Evolutionary conservation across 2,888 invertebrate species (phyloP), one percentile per base, ranked within the genome.

Genomic region (Phlogophora meticulosa): DNA sequence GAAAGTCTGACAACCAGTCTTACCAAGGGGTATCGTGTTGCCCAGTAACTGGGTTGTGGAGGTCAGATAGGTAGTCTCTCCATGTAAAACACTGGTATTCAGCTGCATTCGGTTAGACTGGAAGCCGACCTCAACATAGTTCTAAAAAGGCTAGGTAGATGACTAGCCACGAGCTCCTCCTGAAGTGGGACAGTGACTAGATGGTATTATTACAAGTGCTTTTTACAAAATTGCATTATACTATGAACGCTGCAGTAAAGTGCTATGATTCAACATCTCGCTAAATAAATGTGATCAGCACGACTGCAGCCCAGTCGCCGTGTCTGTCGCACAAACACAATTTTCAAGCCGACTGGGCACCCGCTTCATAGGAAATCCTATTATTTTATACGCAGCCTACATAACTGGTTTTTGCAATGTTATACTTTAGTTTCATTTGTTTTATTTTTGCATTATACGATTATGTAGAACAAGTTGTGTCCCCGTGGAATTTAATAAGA

Each of bases 311-410:
- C 28, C 28, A 57, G 46, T 34, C 36, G 10, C 66, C 65, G 51
- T 48, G 51, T 53, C 77, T 72, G 62, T 77, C 36, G 43, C 9
- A 64, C 65, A 72, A 73, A 78, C 36, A 69, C 81, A 78, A 78
- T 78, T 78, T 78, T 78, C 62, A 59, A 61, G 58, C 51, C 48
- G 24, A 65, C 58, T 73, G 53, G 48, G 22, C 48, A 42, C 53
- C 24, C 45, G 52, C 52, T 72, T 56, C 55, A 22, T 34, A 72
- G 78, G 24, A 65, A 73, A 78, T 78, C 56, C 49, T 64, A 64
- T 73, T 77, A 78, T 42, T 55, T 55, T 58, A 52, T 63, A 38
- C 58, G 22, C 20, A 51, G 49, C 7, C 17, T 24, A 20, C 51
- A 63, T 58, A 58, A 55, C 13, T 22, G 42, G 2, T 4, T 53